Conservation (phyloP, 2,888 invertebrate genomes). For the Dynastes hyllus region DNA sequence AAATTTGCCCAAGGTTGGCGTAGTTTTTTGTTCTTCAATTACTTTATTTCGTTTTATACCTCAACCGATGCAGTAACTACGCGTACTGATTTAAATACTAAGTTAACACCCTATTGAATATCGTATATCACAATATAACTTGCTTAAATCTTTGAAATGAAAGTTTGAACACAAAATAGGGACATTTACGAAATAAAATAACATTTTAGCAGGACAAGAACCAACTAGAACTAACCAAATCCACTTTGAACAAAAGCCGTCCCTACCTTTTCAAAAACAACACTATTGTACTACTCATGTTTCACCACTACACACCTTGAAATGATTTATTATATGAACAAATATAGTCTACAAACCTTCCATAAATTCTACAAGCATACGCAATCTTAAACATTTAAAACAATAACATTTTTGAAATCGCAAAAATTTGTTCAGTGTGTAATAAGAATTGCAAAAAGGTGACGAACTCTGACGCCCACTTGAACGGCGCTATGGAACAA, state of each 20-base stretch:
- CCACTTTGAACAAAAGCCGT: slow-evolving; percentile 2
- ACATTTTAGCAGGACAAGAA: neutral
- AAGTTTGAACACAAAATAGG: too few relatives aligned
- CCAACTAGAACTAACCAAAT: slow-evolving; percentile 10
- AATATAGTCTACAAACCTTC: neutral
- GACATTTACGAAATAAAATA: neutral
- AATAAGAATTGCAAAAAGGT: neutral
- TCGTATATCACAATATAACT: too few relatives aligned
- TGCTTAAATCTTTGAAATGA: too few relatives aligned
- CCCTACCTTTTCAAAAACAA: neutral
- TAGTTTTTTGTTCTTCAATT: too few relatives aligned
- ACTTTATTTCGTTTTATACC: too few relatives aligned
- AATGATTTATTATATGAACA: slow-evolving; percentile 24
- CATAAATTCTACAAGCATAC: neutral
- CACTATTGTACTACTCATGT: neutral
- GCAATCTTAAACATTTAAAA: too few relatives aligned
- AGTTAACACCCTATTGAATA: too few relatives aligned
- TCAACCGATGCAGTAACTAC: too few relatives aligned
- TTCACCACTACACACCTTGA: neutral
- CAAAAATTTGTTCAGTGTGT: too few relatives aligned
- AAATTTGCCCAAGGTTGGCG: too few relatives aligned
- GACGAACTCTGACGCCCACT: neutral
- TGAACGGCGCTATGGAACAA: neutral
- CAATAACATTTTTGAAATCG: too few relatives aligned
- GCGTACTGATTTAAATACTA: too few relatives aligned